Evolutionary conservation across 2,797 vertebrate genomes (phyloP), one percentile per base, ranked within the genome.

Genomic region (Sternotherus odoratus): DNA sequence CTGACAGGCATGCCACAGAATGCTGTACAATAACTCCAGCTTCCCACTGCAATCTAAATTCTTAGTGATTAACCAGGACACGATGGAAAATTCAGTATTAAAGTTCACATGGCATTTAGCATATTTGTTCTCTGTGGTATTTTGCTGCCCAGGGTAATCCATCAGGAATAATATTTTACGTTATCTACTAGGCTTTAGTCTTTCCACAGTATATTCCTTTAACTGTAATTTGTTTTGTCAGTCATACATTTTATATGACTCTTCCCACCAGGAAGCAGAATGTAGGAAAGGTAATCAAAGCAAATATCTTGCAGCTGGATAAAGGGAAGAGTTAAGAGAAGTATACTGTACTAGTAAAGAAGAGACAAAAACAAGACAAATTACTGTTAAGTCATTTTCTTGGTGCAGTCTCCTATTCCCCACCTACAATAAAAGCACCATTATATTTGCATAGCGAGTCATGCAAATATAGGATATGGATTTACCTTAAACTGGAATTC

Each of bases 11-110:
- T 72, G 49, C 5, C 36, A 50, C 0, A 1, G 89, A 74, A 6
- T 24, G 23, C 53, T 0, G 0, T 0, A 0, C 0, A 0, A 51
- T 5, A n/a, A 7, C 54, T 74, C 85, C 54, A 17, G 69, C 82
- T 15, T 56, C 8, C 15, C 36, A 8, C 0, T 0, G 60, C 48
- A 9, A 12, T 12, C 13, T 2, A 83, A 75, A 0, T 26, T 36
- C 88, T 56, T 66, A 5, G 30, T 0, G 0, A 26, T 19, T 5
- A 78, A 23, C 77, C 23, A 1, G 0, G 0, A 56, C 13, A 4
- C 0, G 0, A 33, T 0, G 56, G 82, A 54, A n/a, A 83, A 74
- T 0, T 26, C 63, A 77, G 8, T 83, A 75, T 24, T 2, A 3
- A 1, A 8, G n/a, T 17, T 72, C 2, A 79, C 54, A 36, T 0